Conservation (phyloP, 2,797 vertebrate species). For the Brotula barbata region DNA sequence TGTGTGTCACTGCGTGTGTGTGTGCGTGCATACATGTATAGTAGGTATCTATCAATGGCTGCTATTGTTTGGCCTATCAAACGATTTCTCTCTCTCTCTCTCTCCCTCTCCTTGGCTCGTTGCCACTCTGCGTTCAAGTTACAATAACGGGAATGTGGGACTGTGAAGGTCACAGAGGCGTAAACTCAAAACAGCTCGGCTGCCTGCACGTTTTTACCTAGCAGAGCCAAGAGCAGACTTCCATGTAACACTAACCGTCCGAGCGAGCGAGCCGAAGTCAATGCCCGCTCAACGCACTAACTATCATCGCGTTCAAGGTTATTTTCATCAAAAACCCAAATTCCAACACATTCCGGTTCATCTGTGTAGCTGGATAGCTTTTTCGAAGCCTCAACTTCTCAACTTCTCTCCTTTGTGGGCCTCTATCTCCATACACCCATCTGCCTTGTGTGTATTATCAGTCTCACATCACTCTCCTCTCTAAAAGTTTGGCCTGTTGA, state of each 20-base stretch:
- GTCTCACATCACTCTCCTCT: constrained; percentile 61
- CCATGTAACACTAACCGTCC: constrained; percentile 63
- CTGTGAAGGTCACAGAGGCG: constrained; percentile 79
- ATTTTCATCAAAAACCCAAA: constrained; percentile 34
- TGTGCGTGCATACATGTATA: constrained; percentile 17
- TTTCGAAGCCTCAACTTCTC: constrained; percentile 38
- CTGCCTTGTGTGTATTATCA: constrained; percentile 71
- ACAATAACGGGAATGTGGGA: constrained; percentile 76
- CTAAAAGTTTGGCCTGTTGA: constrained; percentile 61
- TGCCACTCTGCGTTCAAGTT: constrained; percentile 78
- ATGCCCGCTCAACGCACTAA: constrained; percentile 29
- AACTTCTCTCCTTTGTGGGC: constrained; percentile 55
- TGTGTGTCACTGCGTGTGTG: too few relatives aligned
- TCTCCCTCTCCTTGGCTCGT: constrained; percentile 48
- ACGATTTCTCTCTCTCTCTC: constrained; percentile 25
- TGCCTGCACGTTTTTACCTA: constrained; percentile 58
- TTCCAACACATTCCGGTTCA: constrained; percentile 28
- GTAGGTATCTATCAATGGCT: constrained; percentile 76
- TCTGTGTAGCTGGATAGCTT: constrained; percentile 34
- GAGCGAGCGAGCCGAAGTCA: constrained; percentile 38
- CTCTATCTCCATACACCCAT: constrained; percentile 66
- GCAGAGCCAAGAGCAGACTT: constrained; percentile 50
- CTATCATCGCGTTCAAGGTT: constrained; percentile 52
- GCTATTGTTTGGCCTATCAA: constrained; percentile 86
- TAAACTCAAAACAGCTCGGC: constrained; percentile 51